Evolutionary conservation across 2,113 vertebrate species (phyloP), one percentile per base, ranked within the genome.

Genomic region (Macrotis lagotis): DNA sequence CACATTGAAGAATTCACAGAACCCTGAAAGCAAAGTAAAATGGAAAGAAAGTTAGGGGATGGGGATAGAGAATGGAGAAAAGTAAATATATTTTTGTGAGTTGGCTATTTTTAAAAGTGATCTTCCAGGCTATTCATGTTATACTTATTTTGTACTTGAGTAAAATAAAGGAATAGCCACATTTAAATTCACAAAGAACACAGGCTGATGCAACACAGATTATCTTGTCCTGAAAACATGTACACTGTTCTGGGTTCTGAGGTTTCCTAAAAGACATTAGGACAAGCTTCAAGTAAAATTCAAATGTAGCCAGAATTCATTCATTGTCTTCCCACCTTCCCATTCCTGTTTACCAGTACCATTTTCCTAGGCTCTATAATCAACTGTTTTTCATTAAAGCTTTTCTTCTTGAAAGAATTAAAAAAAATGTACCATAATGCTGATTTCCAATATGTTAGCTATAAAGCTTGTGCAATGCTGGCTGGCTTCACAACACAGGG

Each of bases 371-470:
- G 24, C 25, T 1, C 28, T 52, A 25, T 19, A 90, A 48, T 14
- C 66, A 94, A 59, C 12, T 50, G 44, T 55, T 49, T 51, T 91
- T 59, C 44, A 37, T 50, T 92, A 83, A 94, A 90, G 55, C 88
- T 92, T 25, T 89, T 91, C 48, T 93, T 88, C 88, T 90, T n/a
- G 31, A 90, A 26, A 50, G 28, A 59, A 24, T 0, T 89, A 37
- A 37, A 52, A n/a, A n/a, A 11, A 44, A 24, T 44, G 6, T 12
- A 8, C 49, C 55, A 16, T 24, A 10, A 49, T 93, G 26, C 14
- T 91, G 88, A 92, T 49, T 89, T 95, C 90, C 91, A 55, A 83
- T 0, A 0, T 51, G 6, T 52, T 51, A 90, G 93, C 59, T 44
- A 28, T 48, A 90, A 90, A 91, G 47, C 55, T 5, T 8, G 51